These are phyloP conservation scores for Nemapogon koenigi DNA, from an alignment of 2,888 invertebrate genomes.

Conservation along the genomic window DNA sequence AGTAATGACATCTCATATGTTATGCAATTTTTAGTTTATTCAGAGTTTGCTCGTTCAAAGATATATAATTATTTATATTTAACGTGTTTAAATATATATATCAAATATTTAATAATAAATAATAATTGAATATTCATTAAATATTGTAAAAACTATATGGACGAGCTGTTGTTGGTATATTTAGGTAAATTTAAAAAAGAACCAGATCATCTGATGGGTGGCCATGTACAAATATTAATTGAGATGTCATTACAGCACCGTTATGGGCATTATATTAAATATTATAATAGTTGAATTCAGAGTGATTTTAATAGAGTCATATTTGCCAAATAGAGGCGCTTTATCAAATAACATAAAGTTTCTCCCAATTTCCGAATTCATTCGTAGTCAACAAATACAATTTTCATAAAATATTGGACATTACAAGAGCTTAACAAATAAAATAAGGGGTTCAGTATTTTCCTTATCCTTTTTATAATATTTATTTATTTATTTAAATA, in stretches of 20 bases:
- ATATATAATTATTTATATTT: constrained; percentile 63
- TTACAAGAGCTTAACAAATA: too few relatives aligned
- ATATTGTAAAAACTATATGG: constrained; percentile 19
- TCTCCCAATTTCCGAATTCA: constrained; percentile 5
- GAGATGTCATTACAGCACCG: constrained; percentile 42
- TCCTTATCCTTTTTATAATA: too few relatives aligned
- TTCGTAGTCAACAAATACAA: constrained; percentile 7
- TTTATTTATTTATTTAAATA: too few relatives aligned
- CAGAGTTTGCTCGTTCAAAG: constrained; percentile 63
- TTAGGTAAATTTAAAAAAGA: constrained; percentile 58
- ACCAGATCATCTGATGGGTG: constrained; percentile 75
- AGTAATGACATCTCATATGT: constrained; percentile 56
- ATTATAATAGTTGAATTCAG: constrained; percentile 60
- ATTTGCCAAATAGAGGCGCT: neutral
- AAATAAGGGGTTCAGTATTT: too few relatives aligned
- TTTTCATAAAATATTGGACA: too few relatives aligned
- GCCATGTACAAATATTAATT: constrained; percentile 70
- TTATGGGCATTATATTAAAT: constrained; percentile 23
- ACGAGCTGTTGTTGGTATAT: constrained; percentile 65
- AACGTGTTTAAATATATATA: constrained; percentile 49
- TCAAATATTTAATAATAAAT: constrained; percentile 28
- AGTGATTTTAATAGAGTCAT: constrained; percentile 42
- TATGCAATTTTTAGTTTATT: constrained; percentile 62
- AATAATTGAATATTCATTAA: constrained; percentile 32
- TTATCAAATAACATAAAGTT: constrained; percentile 7